Evolutionary conservation across 2,113 vertebrate species (phyloP).

Genomic region (Cyprinodon variegatus): DNA sequence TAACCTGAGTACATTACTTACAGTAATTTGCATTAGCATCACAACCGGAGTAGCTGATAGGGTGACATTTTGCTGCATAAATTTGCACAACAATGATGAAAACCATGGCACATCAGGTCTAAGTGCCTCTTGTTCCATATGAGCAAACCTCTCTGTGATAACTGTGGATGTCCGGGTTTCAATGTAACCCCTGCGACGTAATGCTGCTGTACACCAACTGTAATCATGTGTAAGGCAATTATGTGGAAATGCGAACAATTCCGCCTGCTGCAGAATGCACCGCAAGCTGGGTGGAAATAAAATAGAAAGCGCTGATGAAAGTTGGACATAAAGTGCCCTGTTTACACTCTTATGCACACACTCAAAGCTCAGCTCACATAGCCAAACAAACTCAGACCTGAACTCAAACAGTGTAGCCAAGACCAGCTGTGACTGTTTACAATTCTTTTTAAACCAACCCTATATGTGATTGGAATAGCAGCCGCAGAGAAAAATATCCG

Average conservation of each 20-base stretch:
- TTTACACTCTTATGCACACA: constrained; percentile 6
- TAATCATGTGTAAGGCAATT: constrained; percentile 29
- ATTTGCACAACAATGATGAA: constrained; percentile 58
- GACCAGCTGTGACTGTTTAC: constrained; percentile 53
- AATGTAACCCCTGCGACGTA: constrained; percentile 19
- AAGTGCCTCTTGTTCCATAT: constrained; percentile 37
- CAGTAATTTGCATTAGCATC: background rate
- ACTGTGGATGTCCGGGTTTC: constrained; percentile 23
- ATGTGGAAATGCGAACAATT: constrained; percentile 13
- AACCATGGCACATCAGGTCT: constrained; percentile 33
- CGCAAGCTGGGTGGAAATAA: constrained; percentile 2
- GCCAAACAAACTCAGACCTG: constrained; percentile 25
- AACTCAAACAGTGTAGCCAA: constrained; percentile 33
- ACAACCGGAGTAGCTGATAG: background rate
- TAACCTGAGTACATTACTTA: background rate
- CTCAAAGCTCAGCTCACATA: constrained; percentile 9
- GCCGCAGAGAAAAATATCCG: constrained; percentile 9
- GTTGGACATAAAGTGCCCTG: constrained; percentile 3
- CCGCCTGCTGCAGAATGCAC: constrained; percentile 1
- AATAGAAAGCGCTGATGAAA: constrained; percentile 11
- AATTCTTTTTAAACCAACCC: constrained; percentile 30
- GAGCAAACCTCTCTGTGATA: constrained; percentile 25
- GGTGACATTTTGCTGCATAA: constrained; percentile 36
- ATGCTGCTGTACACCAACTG: background rate
- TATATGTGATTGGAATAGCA: constrained; percentile 35